phyloP scores from a whole-genome alignment of 2,797 vertebrate species.

The Heterohyrax brucei region DNA sequence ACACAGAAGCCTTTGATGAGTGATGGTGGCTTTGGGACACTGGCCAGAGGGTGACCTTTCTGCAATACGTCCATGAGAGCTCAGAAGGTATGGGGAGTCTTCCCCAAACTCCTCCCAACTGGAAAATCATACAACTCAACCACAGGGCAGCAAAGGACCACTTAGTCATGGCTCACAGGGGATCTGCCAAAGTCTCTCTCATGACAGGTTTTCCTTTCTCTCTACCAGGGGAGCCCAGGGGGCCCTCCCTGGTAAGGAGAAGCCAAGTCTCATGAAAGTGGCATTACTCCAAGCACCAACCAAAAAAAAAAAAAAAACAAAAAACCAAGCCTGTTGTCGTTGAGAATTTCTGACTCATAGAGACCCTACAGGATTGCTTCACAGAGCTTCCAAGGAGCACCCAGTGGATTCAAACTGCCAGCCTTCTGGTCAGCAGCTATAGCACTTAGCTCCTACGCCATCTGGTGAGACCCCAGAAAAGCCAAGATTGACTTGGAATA shows the following conservation, averaged over 20 bases:
- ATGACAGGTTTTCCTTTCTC: not conserved
- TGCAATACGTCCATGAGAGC: not conserved
- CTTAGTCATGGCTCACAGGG: not conserved
- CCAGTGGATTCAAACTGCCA: no score
- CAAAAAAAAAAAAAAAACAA: no score
- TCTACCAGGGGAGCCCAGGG: not conserved
- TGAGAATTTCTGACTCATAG: no score
- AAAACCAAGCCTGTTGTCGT: no score
- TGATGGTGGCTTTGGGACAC: not conserved
- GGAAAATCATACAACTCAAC: not conserved
- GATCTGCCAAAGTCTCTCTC: not conserved
- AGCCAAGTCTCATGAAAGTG: not conserved
- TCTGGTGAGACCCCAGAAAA: not conserved
- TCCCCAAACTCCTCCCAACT: not conserved
- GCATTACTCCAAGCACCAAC: not conserved
- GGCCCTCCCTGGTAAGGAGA: not conserved
- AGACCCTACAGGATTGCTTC: no score
- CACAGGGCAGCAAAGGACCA: not conserved
- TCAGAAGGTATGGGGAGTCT: not conserved
- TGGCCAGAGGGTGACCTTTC: not conserved
- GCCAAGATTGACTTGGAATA: not conserved
- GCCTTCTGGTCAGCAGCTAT: no score
- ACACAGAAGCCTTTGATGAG: not conserved
- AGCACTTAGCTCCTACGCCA: no score
- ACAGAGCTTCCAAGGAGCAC: no score